These are phyloP conservation scores for Gymnothorax reevesii DNA, from an alignment of 2,797 vertebrate genomes.

Conservation along the genomic window DNA sequence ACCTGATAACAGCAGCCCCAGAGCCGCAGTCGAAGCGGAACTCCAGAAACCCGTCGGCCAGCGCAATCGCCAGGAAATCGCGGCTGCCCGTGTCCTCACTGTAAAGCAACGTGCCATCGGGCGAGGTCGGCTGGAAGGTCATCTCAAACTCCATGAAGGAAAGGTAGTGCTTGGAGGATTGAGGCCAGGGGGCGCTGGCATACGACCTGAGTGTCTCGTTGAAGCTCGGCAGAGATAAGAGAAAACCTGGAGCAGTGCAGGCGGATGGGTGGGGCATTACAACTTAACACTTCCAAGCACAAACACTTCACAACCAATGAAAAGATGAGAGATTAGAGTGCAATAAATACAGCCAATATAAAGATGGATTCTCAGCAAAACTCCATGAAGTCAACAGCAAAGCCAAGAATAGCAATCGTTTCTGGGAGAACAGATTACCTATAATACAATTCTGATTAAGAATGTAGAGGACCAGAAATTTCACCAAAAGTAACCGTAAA, in stretches of 20 bases:
- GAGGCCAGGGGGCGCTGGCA: constrained; percentile 83
- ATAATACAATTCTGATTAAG: too few species aligned
- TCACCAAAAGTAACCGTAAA: too few species aligned
- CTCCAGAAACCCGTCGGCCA: constrained; percentile 82
- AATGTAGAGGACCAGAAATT: too few species aligned
- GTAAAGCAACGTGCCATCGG: constrained; percentile 86
- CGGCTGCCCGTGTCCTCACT: constrained; percentile 84
- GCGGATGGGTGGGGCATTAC: not conserved
- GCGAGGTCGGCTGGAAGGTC: constrained; percentile 78
- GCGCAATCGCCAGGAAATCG: constrained; percentile 86
- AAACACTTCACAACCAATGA: not conserved
- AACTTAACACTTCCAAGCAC: not conserved
- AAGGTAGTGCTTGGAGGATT: constrained; percentile 84
- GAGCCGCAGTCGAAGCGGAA: constrained; percentile 97
- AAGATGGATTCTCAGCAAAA: not conserved
- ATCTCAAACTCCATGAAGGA: constrained; percentile 96
- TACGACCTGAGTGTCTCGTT: constrained; percentile 85
- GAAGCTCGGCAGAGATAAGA: constrained; percentile 85
- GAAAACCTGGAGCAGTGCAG: constrained; percentile 73
- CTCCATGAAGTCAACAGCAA: too few species aligned
- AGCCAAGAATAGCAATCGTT: too few species aligned
- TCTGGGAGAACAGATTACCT: too few species aligned
- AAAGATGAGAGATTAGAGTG: not conserved
- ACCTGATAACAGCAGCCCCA: constrained; percentile 88
- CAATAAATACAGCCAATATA: too few species aligned